Evolutionary conservation across 2,888 invertebrate genomes (phyloP).

Genomic region (Tenthredo distinguenda): DNA sequence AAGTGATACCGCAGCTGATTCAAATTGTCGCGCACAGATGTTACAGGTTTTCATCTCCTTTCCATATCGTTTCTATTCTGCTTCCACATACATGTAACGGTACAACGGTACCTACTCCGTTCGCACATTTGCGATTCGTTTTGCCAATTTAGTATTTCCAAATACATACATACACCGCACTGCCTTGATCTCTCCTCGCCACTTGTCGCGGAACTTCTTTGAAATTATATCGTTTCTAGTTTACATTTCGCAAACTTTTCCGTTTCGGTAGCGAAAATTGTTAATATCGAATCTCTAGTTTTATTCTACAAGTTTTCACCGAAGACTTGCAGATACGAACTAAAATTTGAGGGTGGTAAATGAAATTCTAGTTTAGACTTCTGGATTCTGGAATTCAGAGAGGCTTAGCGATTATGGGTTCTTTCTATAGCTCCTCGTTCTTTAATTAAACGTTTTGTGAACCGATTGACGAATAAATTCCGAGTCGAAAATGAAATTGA

Average conservation of each 20-base stretch:
- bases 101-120: neutral
- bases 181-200: neutral
- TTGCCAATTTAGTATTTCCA: neutral
- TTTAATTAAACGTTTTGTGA: too few species aligned
- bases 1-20: slow-evolving; percentile 30
- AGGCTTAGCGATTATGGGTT: too few species aligned
- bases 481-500: too few species aligned
- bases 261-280: too few species aligned
- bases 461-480: too few species aligned
- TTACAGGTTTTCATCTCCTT: slow-evolving; percentile 1
- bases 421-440: too few species aligned
- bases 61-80: slow-evolving; percentile 30
- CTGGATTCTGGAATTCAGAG: too few species aligned
- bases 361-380: too few species aligned
- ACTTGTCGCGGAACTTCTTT: neutral
- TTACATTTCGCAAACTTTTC: neutral
- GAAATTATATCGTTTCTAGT: neutral
- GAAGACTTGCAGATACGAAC: too few species aligned
- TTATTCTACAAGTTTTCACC: too few species aligned
- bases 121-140: neutral
- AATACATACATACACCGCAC: neutral
- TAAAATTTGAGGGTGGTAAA: too few species aligned
- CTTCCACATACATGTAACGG: neutral
- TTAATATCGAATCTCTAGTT: too few species aligned
- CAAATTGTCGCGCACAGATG: slow-evolving; percentile 22